Conservation (phyloP, 2,113 vertebrate genomes). For the Acrocephalus arundinaceus region DNA sequence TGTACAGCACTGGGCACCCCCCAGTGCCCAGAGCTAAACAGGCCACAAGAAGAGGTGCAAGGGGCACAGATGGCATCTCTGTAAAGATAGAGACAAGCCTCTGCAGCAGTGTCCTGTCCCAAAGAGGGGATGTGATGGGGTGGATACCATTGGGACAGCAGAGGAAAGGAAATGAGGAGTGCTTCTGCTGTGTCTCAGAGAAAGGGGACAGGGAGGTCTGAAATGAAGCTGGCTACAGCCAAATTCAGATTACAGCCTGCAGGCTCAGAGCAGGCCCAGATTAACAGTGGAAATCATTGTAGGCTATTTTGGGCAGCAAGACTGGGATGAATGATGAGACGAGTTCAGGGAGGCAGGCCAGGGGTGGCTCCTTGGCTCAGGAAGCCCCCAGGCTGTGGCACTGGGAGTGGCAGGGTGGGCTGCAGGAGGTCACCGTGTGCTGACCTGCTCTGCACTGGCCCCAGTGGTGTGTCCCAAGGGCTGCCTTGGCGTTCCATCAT, state of each 20-base stretch:
- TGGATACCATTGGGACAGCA: not conserved
- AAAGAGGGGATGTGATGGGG: not conserved
- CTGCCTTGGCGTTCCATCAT: not conserved
- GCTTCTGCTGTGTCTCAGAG: not conserved
- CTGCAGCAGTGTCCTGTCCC: not conserved
- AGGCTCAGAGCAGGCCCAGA: not conserved
- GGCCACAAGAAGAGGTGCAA: fast-evolving
- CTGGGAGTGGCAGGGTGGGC: not conserved
- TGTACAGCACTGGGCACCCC: not conserved
- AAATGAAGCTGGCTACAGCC: not conserved
- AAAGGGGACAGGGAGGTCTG: not conserved
- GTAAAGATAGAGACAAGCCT: not conserved
- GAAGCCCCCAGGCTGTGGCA: not conserved
- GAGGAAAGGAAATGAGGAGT: not conserved
- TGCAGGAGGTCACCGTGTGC: not conserved
- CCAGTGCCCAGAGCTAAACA: not conserved
- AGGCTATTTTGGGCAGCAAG: conserved; percentile 27
- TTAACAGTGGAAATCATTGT: not conserved
- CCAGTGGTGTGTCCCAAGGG: not conserved
- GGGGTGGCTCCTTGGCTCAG: not conserved
- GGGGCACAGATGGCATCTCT: not conserved
- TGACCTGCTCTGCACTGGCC: not conserved
- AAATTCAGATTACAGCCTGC: not conserved
- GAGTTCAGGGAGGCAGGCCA: not conserved
- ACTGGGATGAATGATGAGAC: not conserved